These are phyloP conservation scores for Coenobita brevimanus DNA, from an alignment of 1,140 invertebrate species.

Conservation along the genomic window DNA sequence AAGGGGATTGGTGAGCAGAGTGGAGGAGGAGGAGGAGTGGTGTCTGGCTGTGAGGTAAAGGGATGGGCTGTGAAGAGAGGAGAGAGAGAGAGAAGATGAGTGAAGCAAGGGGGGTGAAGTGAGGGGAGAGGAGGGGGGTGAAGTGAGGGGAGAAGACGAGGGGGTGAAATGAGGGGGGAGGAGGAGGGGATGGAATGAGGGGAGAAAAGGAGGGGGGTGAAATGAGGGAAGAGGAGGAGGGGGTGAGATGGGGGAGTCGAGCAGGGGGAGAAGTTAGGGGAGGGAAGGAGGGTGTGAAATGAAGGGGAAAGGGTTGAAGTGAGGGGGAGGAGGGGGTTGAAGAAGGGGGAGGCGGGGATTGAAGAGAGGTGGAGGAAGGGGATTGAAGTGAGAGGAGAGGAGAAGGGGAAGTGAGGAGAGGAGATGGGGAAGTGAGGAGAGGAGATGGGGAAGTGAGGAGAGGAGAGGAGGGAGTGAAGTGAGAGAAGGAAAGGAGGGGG, in stretches of 20 bases:
- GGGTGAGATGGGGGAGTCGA: not conserved
- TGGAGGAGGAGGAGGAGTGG: too few species aligned
- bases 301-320: not conserved
- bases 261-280: not conserved
- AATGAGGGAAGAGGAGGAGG: too few species aligned
- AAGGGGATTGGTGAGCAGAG: too few species aligned
- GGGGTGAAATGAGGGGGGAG: too few species aligned
- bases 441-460: not conserved
- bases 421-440: not conserved
- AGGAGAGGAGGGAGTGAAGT: slow-evolving; percentile 13
- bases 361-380: not conserved
- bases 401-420: slow-evolving; percentile 2
- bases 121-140: too few species aligned
- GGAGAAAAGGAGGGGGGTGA: slow-evolving; percentile 1
- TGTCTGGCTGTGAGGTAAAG: too few species aligned
- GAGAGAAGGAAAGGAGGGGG: not conserved
- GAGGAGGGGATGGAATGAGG: not conserved
- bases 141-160: too few species aligned
- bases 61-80: too few species aligned
- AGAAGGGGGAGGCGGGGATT: not conserved
- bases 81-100: too few species aligned
- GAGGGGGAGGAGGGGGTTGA: not conserved
- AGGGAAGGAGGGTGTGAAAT: not conserved
- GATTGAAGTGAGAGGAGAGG: not conserved
- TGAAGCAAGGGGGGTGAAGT: too few species aligned